phyloP scores from a whole-genome alignment of 1,140 invertebrate genomes.

The Psix sp. region DNA sequence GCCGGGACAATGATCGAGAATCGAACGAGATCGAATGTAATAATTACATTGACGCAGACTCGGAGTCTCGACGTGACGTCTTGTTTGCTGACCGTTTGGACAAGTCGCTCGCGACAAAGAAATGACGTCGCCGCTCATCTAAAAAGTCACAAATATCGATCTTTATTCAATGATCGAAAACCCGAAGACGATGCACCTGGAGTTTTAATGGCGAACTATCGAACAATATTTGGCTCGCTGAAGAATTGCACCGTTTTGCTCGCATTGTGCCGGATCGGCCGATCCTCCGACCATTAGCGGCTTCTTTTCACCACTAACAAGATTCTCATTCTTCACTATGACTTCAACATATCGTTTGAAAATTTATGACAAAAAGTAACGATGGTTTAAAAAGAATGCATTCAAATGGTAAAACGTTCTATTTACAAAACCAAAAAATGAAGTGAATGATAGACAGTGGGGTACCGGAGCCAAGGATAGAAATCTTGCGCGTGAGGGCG shows the following conservation, averaged over 20 bases:
- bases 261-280: neutral
- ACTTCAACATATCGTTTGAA: too few relatives aligned
- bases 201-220: too few relatives aligned
- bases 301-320: neutral
- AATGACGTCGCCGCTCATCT: constrained; percentile 13
- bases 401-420: too few relatives aligned
- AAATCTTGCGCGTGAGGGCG: too few relatives aligned
- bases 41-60: constrained; percentile 24
- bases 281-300: constrained; percentile 1
- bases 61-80: constrained; percentile 16
- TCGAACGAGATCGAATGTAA: constrained; percentile 7
- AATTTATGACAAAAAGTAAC: too few relatives aligned
- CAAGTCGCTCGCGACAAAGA: constrained; percentile 46
- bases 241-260: neutral
- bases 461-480: too few relatives aligned
- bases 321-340: neutral
- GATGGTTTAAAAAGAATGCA: too few relatives aligned
- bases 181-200: neutral
- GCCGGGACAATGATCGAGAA: constrained; percentile 13
- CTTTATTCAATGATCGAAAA: neutral
- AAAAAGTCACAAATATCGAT: neutral
- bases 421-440: too few relatives aligned
- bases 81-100: constrained; percentile 21
- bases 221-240: neutral
- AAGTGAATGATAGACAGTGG: too few relatives aligned